phyloP scores from a whole-genome alignment of 1,140 invertebrate species.

The Trachymyrmex cornetzi region DNA sequence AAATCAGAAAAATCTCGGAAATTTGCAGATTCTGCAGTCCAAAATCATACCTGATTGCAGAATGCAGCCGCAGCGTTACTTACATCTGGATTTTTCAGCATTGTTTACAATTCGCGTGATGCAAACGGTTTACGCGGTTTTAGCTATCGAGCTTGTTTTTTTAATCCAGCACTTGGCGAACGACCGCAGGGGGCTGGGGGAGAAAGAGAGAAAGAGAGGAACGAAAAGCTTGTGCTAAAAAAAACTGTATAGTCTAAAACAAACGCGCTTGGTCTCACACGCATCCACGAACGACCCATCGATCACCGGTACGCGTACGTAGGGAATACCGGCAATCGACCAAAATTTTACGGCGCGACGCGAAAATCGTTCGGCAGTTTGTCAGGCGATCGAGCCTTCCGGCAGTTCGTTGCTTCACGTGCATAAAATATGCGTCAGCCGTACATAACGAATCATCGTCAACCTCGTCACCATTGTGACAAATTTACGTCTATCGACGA shows the following conservation, averaged over 20 bases:
- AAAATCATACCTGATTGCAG: conserved; percentile 26
- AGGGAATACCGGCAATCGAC: conserved; percentile 70
- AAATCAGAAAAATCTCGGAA: background rate
- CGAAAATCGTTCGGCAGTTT: conserved; percentile 81
- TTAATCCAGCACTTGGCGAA: conserved; percentile 60
- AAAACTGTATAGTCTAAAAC: conserved; percentile 66
- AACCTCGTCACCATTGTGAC: background rate
- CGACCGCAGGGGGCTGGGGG: conserved; percentile 54
- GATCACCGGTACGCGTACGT: conserved; percentile 66
- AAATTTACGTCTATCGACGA: background rate
- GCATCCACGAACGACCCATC: conserved; percentile 67
- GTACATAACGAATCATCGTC: conserved; percentile 74
- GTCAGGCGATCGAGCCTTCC: conserved; percentile 78
- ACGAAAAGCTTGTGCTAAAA: conserved; percentile 30
- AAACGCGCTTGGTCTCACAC: conserved; percentile 48
- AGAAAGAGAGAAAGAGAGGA: conserved; percentile 24
- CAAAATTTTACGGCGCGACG: conserved; percentile 76
- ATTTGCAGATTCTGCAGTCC: background rate
- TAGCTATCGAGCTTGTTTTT: conserved; percentile 57
- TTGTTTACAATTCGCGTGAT: conserved; percentile 64
- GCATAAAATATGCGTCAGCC: conserved; percentile 76
- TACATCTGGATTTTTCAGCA: conserved; percentile 57
- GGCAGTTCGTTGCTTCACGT: conserved; percentile 72
- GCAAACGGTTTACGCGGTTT: conserved; percentile 63
- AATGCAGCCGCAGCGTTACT: conserved; percentile 42